These are phyloP conservation scores for Damaliscus lunatus DNA, from an alignment of 2,113 vertebrate species.

Conservation along the genomic window DNA sequence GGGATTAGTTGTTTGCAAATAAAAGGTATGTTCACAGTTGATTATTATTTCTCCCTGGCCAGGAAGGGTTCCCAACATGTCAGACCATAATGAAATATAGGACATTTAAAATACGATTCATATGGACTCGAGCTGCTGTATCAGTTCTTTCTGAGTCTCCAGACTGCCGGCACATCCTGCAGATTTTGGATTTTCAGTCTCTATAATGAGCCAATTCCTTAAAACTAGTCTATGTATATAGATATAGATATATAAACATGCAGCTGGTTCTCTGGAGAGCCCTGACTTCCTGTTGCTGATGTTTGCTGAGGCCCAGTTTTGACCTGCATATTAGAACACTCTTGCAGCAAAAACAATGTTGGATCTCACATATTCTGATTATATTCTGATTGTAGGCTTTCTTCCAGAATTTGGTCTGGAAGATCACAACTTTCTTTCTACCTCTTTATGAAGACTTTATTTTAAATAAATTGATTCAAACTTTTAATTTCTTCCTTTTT, in stretches of 20 bases:
- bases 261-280: not conserved
- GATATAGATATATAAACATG: not conserved
- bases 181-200: not conserved
- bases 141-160: not conserved
- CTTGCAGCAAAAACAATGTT: not conserved
- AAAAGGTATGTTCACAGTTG: not conserved
- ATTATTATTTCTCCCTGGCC: not conserved
- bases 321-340: not conserved
- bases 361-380: not conserved
- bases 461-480: not conserved
- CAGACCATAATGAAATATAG: not conserved
- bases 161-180: not conserved
- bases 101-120: not conserved
- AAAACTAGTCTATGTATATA: not conserved
- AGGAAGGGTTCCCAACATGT: not conserved
- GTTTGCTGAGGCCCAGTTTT: not conserved
- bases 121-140: not conserved
- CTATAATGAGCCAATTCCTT: not conserved
- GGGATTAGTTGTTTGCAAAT: not conserved
- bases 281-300: not conserved
- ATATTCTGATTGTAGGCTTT: not conserved
- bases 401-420: not conserved
- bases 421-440: not conserved
- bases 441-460: not conserved
- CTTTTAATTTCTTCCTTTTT: not conserved